A percentile compares a stretch with the other conserved stretches of the same genome.
phyloP scores from a whole-genome alignment of 2,888 invertebrate species.

The Macrostomum cliftonense region DNA sequence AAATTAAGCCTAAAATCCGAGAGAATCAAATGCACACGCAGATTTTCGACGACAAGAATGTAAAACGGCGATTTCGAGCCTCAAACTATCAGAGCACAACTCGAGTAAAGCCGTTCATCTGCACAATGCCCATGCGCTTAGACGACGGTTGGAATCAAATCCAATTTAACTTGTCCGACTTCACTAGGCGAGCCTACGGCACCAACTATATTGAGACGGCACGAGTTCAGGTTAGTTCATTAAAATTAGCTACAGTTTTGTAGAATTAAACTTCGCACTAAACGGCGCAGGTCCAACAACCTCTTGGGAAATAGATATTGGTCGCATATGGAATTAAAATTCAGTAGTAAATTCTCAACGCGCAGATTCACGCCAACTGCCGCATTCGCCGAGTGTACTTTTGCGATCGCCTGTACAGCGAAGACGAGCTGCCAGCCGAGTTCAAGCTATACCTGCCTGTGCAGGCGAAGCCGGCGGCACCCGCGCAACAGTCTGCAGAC shows the following conservation, averaged over 20 bases:
- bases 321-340: too few species aligned
- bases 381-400: slow-evolving; percentile 78
- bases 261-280: too few species aligned
- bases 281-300: too few species aligned
- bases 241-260: too few species aligned
- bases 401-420: slow-evolving; percentile 72
- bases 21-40: too few species aligned
- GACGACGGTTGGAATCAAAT: slow-evolving; percentile 84
- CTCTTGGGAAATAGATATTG: too few species aligned
- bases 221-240: slow-evolving; percentile 51
- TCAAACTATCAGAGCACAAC: slow-evolving; percentile 89
- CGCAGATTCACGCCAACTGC: slow-evolving; percentile 78
- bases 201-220: slow-evolving; percentile 81
- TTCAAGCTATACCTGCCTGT: slow-evolving; percentile 84
- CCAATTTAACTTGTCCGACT: slow-evolving; percentile 82
- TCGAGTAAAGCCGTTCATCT: slow-evolving; percentile 82
- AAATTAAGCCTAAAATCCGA: too few species aligned
- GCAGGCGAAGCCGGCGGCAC: slow-evolving; percentile 18
- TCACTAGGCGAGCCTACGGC: slow-evolving; percentile 78
- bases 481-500: too few species aligned
- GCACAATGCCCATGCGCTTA: slow-evolving; percentile 82
- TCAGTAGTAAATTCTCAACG: too few species aligned
- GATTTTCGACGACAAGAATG: slow-evolving; percentile 84
- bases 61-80: slow-evolving; percentile 69
- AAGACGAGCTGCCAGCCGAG: slow-evolving; percentile 81